Conservation (phyloP, 2,113 vertebrate species). For the Calidris pugnax region DNA sequence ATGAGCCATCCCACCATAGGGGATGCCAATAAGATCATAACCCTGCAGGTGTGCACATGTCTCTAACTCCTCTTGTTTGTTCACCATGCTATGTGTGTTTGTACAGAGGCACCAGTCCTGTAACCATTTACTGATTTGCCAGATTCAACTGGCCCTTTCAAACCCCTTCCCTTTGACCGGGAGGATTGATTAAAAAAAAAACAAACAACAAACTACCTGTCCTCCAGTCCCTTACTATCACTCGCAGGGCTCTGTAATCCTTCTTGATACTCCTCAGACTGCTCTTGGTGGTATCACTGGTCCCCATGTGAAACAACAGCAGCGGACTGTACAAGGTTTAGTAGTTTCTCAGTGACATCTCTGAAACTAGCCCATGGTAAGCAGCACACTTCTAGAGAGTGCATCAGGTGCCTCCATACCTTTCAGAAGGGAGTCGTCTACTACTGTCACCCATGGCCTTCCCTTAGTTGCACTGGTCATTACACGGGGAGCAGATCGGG, state of each 20-base stretch:
- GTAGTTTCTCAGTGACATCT: not conserved
- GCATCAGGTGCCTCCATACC: not conserved
- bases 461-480: not conserved
- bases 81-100: too few relatives aligned
- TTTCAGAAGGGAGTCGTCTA: not conserved
- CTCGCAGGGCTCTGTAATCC: not conserved
- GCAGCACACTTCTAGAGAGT: not conserved
- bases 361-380: not conserved
- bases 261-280: not conserved
- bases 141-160: too few relatives aligned
- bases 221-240: too few relatives aligned
- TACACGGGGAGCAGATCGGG: not conserved
- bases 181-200: too few relatives aligned
- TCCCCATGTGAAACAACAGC: not conserved
- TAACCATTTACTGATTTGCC: too few relatives aligned
- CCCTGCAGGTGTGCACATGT: too few relatives aligned
- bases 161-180: too few relatives aligned
- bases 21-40: too few relatives aligned
- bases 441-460: not conserved
- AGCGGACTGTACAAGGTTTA: not conserved
- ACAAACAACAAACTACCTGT: too few relatives aligned
- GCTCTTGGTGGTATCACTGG: not conserved
- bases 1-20: too few relatives aligned
- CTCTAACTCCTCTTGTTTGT: too few relatives aligned
- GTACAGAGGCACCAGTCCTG: too few relatives aligned